A percentile compares a stretch with the other conserved stretches of the same genome.
phyloP scores from a whole-genome alignment of 2,888 invertebrate species.

The Aphodius sticticus region DNA sequence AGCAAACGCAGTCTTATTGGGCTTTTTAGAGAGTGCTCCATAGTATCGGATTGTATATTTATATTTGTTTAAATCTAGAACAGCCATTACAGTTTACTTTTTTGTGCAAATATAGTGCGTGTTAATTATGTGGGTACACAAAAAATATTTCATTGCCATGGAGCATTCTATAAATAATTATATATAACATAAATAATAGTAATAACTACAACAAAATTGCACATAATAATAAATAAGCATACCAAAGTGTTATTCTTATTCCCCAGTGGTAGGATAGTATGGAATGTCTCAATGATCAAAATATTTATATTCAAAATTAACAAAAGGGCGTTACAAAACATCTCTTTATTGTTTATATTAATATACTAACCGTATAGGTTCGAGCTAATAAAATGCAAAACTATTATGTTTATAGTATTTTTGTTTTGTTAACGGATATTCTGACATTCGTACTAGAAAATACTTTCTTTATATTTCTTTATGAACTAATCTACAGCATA shows the following conservation, averaged over 20 bases:
- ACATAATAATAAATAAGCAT: constrained; percentile 4
- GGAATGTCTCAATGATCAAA: background rate
- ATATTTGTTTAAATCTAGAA: background rate
- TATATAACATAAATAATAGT: background rate
- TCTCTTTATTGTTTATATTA: background rate
- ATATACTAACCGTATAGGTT: constrained; percentile 12
- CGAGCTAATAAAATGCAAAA: constrained; percentile 15
- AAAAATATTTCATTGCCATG: background rate
- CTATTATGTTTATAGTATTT: constrained; percentile 10
- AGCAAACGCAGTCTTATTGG: background rate
- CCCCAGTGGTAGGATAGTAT: background rate
- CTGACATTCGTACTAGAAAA: constrained; percentile 34
- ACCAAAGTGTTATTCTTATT: background rate
- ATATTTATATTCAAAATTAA: background rate
- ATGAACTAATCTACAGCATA: constrained; percentile 22
- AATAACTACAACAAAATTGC: background rate
- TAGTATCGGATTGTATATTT: background rate
- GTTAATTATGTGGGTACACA: background rate
- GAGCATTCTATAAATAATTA: background rate
- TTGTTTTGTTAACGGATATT: constrained; percentile 16
- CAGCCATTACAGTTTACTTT: background rate
- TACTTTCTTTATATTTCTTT: constrained; percentile 31
- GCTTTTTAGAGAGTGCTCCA: background rate
- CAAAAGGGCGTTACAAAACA: background rate
- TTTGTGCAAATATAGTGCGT: background rate